phyloP scores from a whole-genome alignment of 2,113 vertebrate genomes.

The Cyphomyrus plagiostoma region DNA sequence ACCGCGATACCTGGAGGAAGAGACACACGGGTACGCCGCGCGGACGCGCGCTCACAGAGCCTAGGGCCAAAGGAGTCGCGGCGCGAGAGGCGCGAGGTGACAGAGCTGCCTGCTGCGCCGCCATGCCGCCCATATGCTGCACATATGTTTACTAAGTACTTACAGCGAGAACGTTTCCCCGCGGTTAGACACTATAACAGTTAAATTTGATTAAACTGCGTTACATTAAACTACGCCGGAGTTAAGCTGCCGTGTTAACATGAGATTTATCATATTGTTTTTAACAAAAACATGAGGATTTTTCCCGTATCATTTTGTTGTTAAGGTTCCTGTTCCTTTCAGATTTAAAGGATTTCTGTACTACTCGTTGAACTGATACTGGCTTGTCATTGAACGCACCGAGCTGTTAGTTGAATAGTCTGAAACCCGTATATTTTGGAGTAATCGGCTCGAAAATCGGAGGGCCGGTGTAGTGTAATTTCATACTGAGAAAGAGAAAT shows the following conservation, averaged over 20 bases:
- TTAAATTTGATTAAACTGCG: neutral
- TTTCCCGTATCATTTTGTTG: neutral
- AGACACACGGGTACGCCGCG: neutral
- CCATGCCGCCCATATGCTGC: conserved; percentile 1
- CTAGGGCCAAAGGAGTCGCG: neutral
- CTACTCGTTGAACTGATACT: neutral
- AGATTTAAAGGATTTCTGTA: neutral
- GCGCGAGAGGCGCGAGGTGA: neutral
- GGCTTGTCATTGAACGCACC: neutral
- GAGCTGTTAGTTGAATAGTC: neutral
- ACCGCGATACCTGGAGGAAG: neutral
- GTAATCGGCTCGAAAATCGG: neutral
- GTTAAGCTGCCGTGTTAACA: neutral
- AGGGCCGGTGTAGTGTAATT: neutral
- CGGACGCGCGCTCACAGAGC: neutral
- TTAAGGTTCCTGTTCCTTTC: neutral
- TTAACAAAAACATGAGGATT: neutral
- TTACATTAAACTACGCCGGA: neutral
- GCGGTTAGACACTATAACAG: neutral
- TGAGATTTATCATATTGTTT: neutral
- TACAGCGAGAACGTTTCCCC: neutral
- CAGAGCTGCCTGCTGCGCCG: neutral
- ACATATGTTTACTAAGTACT: conserved; percentile 9
- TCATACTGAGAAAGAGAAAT: conserved; percentile 11
- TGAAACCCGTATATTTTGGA: neutral